Conservation (phyloP, 2,113 vertebrate species). For the Oryzias woworae region DNA sequence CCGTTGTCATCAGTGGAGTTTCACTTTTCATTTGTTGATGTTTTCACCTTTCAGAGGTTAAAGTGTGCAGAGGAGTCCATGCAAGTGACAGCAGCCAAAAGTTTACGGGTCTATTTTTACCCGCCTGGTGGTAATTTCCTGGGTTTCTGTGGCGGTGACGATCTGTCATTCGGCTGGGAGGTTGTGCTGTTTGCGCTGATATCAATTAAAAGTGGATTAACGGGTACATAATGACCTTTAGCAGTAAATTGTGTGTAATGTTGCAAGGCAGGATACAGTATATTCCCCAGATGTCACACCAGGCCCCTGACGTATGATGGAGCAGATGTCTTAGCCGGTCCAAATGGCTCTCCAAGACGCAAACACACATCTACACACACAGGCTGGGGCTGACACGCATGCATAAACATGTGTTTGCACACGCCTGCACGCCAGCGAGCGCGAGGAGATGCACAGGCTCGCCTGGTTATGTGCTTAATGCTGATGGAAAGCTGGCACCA, state of each 20-base stretch:
- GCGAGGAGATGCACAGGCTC: slow-evolving; percentile 24
- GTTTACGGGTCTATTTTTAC: slow-evolving; percentile 65
- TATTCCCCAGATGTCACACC: slow-evolving; percentile 86
- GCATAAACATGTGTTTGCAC: slow-evolving; percentile 61
- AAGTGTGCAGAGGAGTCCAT: slow-evolving; percentile 16
- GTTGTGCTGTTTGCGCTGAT: slow-evolving; percentile 84
- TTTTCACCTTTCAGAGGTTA: neutral
- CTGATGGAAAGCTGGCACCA: slow-evolving; percentile 53
- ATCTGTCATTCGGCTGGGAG: slow-evolving; percentile 79
- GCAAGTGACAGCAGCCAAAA: slow-evolving; percentile 42
- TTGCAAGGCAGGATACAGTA: slow-evolving; percentile 87
- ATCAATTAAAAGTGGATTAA: slow-evolving; percentile 88
- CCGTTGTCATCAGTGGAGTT: neutral
- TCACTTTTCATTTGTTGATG: slow-evolving; percentile 3
- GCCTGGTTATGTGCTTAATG: slow-evolving; percentile 56
- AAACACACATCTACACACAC: slow-evolving; percentile 51
- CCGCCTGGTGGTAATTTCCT: slow-evolving; percentile 70
- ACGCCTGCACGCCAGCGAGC: too few relatives aligned
- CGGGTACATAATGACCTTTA: slow-evolving; percentile 87
- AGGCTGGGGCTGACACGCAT: slow-evolving; percentile 47
- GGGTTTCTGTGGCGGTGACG: slow-evolving; percentile 69
- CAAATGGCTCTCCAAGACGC: slow-evolving; percentile 80
- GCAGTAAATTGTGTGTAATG: slow-evolving; percentile 89
- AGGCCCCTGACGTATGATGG: slow-evolving; percentile 85
- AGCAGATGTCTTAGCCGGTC: slow-evolving; percentile 84